Evolutionary conservation across 2,888 invertebrate species (phyloP).

Genomic region (Drosophila maculinotata): DNA sequence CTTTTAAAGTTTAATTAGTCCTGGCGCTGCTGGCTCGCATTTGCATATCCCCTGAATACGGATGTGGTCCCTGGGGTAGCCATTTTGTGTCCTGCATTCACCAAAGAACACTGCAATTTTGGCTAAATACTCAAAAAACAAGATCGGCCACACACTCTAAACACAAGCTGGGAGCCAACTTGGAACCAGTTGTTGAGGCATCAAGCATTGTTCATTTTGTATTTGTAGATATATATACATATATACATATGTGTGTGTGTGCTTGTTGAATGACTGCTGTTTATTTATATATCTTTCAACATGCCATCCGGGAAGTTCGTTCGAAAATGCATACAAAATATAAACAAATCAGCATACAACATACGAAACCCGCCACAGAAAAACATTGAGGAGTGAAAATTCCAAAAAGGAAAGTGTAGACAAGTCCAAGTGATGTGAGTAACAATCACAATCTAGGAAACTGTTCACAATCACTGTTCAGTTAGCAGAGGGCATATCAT

Average conservation of each 20-base stretch:
- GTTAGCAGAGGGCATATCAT: not conserved
- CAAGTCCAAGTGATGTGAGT: slow-evolving; percentile 29
- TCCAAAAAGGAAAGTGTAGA: slow-evolving; percentile 26
- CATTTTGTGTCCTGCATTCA: slow-evolving; percentile 50
- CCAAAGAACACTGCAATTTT: slow-evolving; percentile 69
- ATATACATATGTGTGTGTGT: slow-evolving; percentile 7
- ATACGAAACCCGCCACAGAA: slow-evolving; percentile 52
- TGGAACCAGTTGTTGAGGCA: slow-evolving; percentile 57
- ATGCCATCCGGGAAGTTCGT: slow-evolving; percentile 83
- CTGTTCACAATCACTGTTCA: not conserved
- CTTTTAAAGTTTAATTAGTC: slow-evolving; percentile 79
- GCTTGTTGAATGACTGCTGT: slow-evolving; percentile 67
- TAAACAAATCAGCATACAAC: slow-evolving; percentile 82
- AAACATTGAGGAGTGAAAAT: slow-evolving; percentile 48
- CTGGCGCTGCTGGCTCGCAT: slow-evolving; percentile 53
- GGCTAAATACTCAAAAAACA: slow-evolving; percentile 66
- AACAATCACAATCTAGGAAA: slow-evolving; percentile 10
- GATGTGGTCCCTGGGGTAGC: slow-evolving; percentile 56
- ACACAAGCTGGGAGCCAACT: slow-evolving; percentile 30
- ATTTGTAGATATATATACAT: slow-evolving; percentile 5
- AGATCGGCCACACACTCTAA: slow-evolving; percentile 42
- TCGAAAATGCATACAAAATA: slow-evolving; percentile 73
- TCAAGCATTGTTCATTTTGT: slow-evolving; percentile 44
- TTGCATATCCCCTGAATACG: slow-evolving; percentile 65
- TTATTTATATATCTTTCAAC: slow-evolving; percentile 82